phyloP scores from a whole-genome alignment of 1,140 invertebrate genomes.

The Zaprionus taronus region DNA sequence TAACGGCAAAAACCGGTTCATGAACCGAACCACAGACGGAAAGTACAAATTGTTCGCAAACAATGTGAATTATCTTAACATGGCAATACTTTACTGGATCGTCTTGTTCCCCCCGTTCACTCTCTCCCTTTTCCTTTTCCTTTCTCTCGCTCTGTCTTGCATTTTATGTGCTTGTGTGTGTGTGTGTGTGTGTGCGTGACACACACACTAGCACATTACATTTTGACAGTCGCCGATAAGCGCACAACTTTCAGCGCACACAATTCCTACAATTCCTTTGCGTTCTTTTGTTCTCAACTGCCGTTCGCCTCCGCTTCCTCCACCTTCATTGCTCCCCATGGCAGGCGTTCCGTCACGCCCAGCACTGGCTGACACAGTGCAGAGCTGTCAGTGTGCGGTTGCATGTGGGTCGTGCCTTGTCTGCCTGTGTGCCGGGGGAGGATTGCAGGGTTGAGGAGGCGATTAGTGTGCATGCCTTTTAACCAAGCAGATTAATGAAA shows the following conservation, averaged over 20 bases:
- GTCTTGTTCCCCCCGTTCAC: neutral
- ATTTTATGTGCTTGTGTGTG: neutral
- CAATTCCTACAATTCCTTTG: constrained; percentile 39
- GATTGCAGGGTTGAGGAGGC: neutral
- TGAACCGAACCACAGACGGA: constrained; percentile 12
- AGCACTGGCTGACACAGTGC: constrained; percentile 12
- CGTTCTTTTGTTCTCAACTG: constrained; percentile 44
- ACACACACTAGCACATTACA: constrained; percentile 27
- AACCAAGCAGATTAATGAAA: constrained; percentile 56
- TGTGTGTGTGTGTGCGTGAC: neutral
- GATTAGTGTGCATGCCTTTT: constrained; percentile 33
- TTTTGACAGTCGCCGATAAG: constrained; percentile 53
- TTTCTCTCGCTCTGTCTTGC: neutral
- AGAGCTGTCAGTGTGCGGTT: constrained; percentile 14
- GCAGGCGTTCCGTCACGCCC: neutral
- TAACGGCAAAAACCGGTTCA: constrained; percentile 1
- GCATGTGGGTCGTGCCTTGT: neutral
- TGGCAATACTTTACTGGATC: constrained; percentile 1
- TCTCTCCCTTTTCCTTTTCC: neutral
- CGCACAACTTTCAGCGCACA: constrained; percentile 42
- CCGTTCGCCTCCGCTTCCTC: neutral
- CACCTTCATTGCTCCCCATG: neutral
- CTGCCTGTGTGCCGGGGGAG: neutral
- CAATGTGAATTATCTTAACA: constrained; percentile 8
- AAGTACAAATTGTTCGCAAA: neutral